Conservation (phyloP, 2,888 invertebrate species). For the Zootermopsis nevadensis region DNA sequence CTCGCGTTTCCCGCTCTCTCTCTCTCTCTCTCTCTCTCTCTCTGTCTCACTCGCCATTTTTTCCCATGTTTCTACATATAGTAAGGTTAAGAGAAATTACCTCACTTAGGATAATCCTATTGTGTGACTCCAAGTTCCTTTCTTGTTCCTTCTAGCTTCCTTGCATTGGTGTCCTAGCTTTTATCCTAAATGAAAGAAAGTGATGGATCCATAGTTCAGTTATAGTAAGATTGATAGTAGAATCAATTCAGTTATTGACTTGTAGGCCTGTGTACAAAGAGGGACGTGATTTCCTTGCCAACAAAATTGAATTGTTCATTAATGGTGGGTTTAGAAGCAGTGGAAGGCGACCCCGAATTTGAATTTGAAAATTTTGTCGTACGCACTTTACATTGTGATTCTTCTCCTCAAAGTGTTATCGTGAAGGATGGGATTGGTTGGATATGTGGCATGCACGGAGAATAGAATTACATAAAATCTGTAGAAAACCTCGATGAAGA, state of each 20-base stretch:
- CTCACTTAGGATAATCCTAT: conserved; percentile 49
- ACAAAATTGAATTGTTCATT: conserved; percentile 14
- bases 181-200: conserved; percentile 49
- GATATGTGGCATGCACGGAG: no score
- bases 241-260: conserved; percentile 37
- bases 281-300: not conserved
- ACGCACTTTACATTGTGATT: no score
- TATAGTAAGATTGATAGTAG: conserved; percentile 40
- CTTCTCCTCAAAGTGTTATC: no score
- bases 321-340: conserved; percentile 12
- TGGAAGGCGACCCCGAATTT: no score
- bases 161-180: conserved; percentile 33
- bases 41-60: conserved; percentile 36
- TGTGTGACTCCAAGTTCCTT: conserved; percentile 43
- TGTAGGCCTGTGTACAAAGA: not conserved
- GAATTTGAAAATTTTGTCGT: no score
- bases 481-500: no score
- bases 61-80: conserved; percentile 34
- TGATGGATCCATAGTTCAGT: conserved; percentile 33
- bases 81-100: conserved; percentile 49
- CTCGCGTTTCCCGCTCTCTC: conserved; percentile 35
- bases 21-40: conserved; percentile 1
- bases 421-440: no score
- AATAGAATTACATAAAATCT: no score
- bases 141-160: not conserved